phyloP scores from a whole-genome alignment of 1,140 invertebrate species.

The Sinella curviseta region DNA sequence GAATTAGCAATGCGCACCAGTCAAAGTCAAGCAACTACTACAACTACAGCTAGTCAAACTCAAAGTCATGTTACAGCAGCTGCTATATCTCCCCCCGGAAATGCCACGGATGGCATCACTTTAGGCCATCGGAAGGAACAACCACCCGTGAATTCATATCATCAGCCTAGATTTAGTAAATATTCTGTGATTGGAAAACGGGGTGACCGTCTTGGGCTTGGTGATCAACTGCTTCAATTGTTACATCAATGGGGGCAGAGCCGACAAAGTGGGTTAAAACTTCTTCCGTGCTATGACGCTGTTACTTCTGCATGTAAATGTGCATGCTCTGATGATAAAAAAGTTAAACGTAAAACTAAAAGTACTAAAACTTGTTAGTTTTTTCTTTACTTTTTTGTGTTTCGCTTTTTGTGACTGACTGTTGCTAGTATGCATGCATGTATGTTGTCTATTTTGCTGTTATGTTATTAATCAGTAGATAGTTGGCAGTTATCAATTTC shows the following conservation, averaged over 20 bases:
- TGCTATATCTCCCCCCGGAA: neutral
- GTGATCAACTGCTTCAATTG: slow-evolving; percentile 45
- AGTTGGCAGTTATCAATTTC: too few species aligned
- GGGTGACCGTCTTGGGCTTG: slow-evolving; percentile 35
- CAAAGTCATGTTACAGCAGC: neutral
- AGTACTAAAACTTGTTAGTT: neutral
- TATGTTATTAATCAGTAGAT: too few species aligned
- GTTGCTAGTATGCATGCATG: too few species aligned
- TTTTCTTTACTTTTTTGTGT: neutral
- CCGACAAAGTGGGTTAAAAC: slow-evolving; percentile 41
- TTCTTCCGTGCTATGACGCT: slow-evolving; percentile 39
- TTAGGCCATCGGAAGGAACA: slow-evolving; percentile 5
- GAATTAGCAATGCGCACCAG: slow-evolving; percentile 36
- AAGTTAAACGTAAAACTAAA: neutral
- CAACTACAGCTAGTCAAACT: neutral
- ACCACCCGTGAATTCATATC: neutral
- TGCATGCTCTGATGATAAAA: slow-evolving; percentile 23
- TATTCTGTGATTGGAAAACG: slow-evolving; percentile 24
- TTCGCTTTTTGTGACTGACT: neutral
- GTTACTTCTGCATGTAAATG: slow-evolving; percentile 25
- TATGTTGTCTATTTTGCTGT: too few species aligned
- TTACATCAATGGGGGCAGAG: slow-evolving; percentile 46
- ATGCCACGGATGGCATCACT: neutral
- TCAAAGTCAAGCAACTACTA: too few species aligned
- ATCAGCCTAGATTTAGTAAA: neutral